Conservation (phyloP, 53 echinoderm and acorn worm genomes). For the Zoroaster sp. region DNA sequence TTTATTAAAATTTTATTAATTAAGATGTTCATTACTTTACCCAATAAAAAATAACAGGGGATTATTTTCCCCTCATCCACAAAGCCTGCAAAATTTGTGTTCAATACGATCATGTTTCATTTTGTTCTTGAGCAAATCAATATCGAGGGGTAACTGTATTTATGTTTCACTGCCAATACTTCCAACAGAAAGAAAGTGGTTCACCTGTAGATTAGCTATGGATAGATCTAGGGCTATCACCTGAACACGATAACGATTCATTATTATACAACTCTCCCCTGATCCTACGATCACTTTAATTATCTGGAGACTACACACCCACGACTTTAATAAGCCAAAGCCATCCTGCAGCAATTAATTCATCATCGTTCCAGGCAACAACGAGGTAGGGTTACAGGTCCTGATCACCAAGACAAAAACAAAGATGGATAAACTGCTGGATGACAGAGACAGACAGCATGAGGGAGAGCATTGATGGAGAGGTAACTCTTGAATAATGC, state of each 20-base stretch:
- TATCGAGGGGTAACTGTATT: too few relatives aligned
- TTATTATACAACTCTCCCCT: neutral
- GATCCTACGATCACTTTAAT: neutral
- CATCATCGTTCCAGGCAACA: conserved; percentile 1
- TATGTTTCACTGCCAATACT: neutral
- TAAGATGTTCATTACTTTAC: too few relatives aligned
- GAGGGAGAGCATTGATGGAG: neutral
- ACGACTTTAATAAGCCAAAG: conserved; percentile 4
- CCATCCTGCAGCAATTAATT: conserved; percentile 35
- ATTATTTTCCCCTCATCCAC: too few relatives aligned
- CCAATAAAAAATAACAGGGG: too few relatives aligned
- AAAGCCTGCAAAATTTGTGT: too few relatives aligned
- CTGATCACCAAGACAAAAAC: neutral
- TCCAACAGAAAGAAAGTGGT: neutral
- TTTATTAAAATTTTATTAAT: too few relatives aligned
- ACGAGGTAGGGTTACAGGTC: neutral
- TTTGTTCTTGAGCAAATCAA: too few relatives aligned
- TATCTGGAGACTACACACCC: neutral
- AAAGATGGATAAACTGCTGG: neutral
- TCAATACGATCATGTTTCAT: too few relatives aligned
- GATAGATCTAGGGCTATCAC: neutral
- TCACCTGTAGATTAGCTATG: neutral
- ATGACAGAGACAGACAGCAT: neutral
- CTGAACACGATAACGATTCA: neutral
- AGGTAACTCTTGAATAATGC: conserved; percentile 4